Base-by-base conservation (phyloP, 2,888 invertebrate genomes). In the Hylaea fasciaria region DNA sequence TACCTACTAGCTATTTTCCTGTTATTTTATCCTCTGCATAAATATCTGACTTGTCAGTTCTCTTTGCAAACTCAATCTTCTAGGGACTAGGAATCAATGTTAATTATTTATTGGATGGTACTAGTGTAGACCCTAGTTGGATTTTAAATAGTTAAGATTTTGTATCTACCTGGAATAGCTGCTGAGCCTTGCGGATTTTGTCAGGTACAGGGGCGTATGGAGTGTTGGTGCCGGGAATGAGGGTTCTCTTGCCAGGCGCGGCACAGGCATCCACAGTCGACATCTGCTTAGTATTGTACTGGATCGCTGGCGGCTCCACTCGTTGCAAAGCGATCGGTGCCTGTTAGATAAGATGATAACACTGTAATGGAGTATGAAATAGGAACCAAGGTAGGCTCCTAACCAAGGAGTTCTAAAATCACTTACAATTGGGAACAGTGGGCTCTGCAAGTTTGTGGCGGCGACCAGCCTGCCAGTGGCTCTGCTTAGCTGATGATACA, bases 401-500 rank as follows among this genome's bases (percentile, higher is more conserved):
- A 59, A 66, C 52, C 40, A 63, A 43, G 32, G 17, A 59, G 44
- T 28, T 11, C 22, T n/a, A 43, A 63, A 14, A 29, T 16, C 16
- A 86, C 89, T 82, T 85, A 92, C 92, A 81, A 92, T 80, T 44
- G 92, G 92, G 69, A 85, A 91, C 41, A 93, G 85, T 72, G 92
- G 92, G 50, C 77, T 81, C 71, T 92, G 93, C 62, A 92, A 72
- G 68, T 88, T 77, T 35, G 85, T 74, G 50, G 92, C 80, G 60
- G 87, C 80, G 11, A 90, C 81, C 60, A 92, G 80, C 77, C 92
- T 86, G 64, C 92, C 93, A 52, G 90, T 85, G 49, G 86, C 68
- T 84, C 77, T 87, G 81, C 85, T 84, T 40, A 91, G 77, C 81
- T 92, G 91, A 71, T 92, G 89, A 74, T 89, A 93, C 92, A 93